Base-by-base conservation (phyloP, 2,888 invertebrate species). In the Eupelmus urozonus region DNA sequence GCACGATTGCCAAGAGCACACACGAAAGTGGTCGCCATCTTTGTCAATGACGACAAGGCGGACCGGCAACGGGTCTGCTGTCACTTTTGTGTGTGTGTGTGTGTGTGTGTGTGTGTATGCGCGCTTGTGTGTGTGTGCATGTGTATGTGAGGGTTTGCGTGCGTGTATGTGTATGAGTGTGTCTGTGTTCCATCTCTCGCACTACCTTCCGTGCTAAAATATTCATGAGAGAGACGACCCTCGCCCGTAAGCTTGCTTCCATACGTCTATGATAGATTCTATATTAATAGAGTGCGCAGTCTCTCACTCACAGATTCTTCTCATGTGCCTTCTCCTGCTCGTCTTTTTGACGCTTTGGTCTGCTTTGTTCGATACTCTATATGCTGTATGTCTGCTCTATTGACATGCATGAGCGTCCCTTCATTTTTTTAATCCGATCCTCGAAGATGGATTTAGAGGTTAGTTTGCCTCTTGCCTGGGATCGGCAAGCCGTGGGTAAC, bases 201-300 rank as follows among this genome's bases (percentile, higher is more conserved):
- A n/a, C 34, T 45, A 45, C 16, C 20, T 27, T 53, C 29, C 23
- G 23, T 53, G 42, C 53, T 72, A 27, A 72, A 72, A 72, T 72
- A 72, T 72, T 72, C 72, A 72, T 34, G 62, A 71, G 60, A 34
- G 51, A 51, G 51, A 18, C 62, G 72, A 42, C 53, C 34, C 72
- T 62, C 60, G 49, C 42, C 11, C 51, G 55, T 34, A 13, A 4
- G 16, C 23, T 11, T 23, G 66, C 51, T 13, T 34, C 49, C 40
- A 55, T 23, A 40, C 25, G 70, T 71, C 62, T 72, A 62, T 63
- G 62, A 72, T 72, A 72, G 62, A 72, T 72, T 63, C 72, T 72
- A 53, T 72, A 72, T 72, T 62, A 62, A 72, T 72, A 72, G 27
- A 16, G 29, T 20, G 51, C 51, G 51, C 65, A 51, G 40, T 23